Conservation (phyloP, 2,113 vertebrate species). For the Murina feae region DNA sequence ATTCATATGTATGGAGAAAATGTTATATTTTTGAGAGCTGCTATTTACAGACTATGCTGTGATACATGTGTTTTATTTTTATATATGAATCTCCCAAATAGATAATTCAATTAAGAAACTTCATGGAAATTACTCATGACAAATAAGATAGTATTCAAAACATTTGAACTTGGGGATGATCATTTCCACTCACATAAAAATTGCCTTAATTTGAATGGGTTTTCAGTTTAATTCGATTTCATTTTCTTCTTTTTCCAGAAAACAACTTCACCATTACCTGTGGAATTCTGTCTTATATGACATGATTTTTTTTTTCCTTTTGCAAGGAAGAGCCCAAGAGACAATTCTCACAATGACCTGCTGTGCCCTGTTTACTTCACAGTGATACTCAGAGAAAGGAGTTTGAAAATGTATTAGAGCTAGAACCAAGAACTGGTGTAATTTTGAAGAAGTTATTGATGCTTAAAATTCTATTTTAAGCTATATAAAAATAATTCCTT, state of each 20-base stretch:
- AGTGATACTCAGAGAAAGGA: background rate
- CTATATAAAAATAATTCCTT: background rate
- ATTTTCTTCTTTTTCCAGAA: background rate
- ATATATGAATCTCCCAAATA: background rate
- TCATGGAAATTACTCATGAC: background rate
- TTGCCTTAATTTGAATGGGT: background rate
- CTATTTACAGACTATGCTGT: background rate
- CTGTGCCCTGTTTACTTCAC: background rate
- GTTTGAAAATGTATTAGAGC: background rate
- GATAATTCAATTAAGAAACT: background rate
- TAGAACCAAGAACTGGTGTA: background rate
- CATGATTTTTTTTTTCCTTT: background rate
- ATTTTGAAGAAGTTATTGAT: background rate
- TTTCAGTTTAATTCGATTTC: conserved; percentile 23
- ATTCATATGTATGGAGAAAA: background rate
- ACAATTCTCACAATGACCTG: background rate
- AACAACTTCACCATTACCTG: conserved; percentile 50
- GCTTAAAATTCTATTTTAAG: conserved; percentile 8
- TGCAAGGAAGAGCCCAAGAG: background rate
- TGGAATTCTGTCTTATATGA: conserved; percentile 15
- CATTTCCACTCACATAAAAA: background rate
- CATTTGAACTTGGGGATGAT: background rate
- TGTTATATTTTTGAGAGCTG: background rate
- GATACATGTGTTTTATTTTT: background rate
- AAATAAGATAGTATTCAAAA: conserved; percentile 16